These are phyloP conservation scores for Scortum barcoo DNA, from an alignment of 2,113 vertebrate genomes.

Conservation along the genomic window DNA sequence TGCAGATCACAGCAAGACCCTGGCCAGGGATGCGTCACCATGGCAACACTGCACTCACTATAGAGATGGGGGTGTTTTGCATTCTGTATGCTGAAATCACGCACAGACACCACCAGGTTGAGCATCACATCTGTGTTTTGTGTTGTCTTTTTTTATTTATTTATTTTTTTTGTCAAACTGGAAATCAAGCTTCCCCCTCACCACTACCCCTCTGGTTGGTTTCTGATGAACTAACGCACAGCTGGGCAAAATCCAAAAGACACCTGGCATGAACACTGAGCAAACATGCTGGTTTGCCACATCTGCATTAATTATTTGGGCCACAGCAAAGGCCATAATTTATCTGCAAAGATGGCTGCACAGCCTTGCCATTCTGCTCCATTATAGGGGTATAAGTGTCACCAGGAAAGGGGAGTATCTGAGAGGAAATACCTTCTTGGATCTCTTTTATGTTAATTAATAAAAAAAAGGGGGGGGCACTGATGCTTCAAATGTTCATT, in stretches of 20 bases:
- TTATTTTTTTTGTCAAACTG: too few relatives aligned
- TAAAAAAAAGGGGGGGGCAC: neutral
- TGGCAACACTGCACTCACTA: slow-evolving; percentile 76
- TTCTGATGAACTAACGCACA: slow-evolving; percentile 41
- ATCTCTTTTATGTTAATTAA: neutral
- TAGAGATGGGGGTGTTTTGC: slow-evolving; percentile 62
- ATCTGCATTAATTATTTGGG: slow-evolving; percentile 1
- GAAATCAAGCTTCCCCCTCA: slow-evolving; percentile 21
- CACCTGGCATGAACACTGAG: slow-evolving; percentile 12
- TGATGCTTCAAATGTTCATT: neutral
- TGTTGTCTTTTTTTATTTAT: too few relatives aligned
- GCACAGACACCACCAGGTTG: slow-evolving; percentile 34
- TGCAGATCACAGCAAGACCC: slow-evolving; percentile 72
- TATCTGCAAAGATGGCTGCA: slow-evolving; percentile 12
- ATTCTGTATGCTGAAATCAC: slow-evolving; percentile 58
- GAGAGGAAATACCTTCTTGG: neutral
- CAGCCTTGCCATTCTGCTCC: neutral
- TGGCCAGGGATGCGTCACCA: slow-evolving; percentile 77
- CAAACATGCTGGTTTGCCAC: slow-evolving; percentile 1
- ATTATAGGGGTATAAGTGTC: slow-evolving; percentile 16
- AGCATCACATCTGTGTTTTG: slow-evolving; percentile 36
- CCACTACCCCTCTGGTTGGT: neutral
- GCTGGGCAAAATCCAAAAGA: slow-evolving; percentile 26
- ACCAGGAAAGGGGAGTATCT: neutral
- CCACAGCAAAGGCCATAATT: slow-evolving; percentile 11